Evolutionary conservation across 2,888 invertebrate species (phyloP).

Genomic region (Tiliacea citrago): DNA sequence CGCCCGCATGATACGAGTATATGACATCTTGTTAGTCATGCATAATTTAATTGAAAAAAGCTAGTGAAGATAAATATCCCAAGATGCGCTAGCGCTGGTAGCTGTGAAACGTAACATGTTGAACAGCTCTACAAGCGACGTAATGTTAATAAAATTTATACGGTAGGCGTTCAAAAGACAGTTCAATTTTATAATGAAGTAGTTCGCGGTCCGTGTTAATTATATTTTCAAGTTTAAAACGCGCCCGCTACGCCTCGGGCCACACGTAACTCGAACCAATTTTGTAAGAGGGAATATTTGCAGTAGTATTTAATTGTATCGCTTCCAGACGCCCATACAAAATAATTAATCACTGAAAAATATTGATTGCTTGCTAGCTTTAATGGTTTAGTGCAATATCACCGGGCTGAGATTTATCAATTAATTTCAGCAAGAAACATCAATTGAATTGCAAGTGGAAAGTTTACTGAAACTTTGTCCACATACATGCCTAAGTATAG

Average conservation of each 20-base stretch:
- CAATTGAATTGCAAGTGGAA: conserved; percentile 17
- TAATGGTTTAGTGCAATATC: conserved; percentile 31
- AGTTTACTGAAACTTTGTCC: conserved; percentile 3
- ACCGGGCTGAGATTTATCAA: conserved; percentile 40
- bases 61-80: conserved; percentile 11
- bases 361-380: conserved; percentile 35
- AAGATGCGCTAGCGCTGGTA: conserved; percentile 26
- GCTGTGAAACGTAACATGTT: conserved; percentile 57
- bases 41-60: neutral
- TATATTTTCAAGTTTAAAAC: conserved; percentile 87
- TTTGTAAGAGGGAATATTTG: conserved; percentile 76
- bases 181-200: conserved; percentile 84
- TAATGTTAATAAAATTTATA: conserved; percentile 72
- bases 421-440: conserved; percentile 14
- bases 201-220: conserved; percentile 81
- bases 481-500: neutral
- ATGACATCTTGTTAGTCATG: conserved; percentile 1
- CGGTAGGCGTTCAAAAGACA: conserved; percentile 80
- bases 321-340: conserved; percentile 58
- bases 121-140: conserved; percentile 48
- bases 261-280: conserved; percentile 72
- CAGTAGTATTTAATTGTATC: conserved; percentile 69
- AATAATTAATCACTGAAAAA: conserved; percentile 60
- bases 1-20: neutral
- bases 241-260: conserved; percentile 75